Evolutionary conservation across 2,888 invertebrate species (phyloP).

Genomic region (Trichopria drosophilae): DNA sequence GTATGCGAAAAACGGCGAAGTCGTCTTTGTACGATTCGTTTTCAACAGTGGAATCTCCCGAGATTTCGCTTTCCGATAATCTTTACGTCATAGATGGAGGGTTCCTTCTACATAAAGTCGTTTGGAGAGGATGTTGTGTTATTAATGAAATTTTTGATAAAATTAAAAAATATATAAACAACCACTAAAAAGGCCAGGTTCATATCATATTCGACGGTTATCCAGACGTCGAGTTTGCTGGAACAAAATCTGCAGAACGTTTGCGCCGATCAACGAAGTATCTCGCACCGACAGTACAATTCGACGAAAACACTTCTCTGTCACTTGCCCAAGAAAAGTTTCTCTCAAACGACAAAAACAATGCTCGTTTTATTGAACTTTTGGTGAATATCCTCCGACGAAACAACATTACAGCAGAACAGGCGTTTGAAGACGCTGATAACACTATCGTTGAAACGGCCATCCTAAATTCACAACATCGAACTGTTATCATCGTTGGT

Average conservation of each 20-base stretch:
- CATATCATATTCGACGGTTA: slow-evolving; percentile 38
- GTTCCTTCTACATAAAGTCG: slow-evolving; percentile 26
- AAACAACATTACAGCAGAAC: too few relatives aligned
- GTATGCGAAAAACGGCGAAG: slow-evolving; percentile 33
- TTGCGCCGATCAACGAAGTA: slow-evolving; percentile 27
- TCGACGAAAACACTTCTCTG: slow-evolving; percentile 25
- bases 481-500: too few relatives aligned
- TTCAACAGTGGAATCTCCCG: background rate
- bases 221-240: slow-evolving; percentile 21
- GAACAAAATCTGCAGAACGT: slow-evolving; percentile 34
- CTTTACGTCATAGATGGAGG: slow-evolving; percentile 34
- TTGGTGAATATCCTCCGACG: too few relatives aligned
- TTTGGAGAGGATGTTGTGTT: slow-evolving; percentile 27
- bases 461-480: too few relatives aligned
- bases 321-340: slow-evolving; percentile 33
- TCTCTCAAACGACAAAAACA: slow-evolving; percentile 35
- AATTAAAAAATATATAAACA: slow-evolving; percentile 10
- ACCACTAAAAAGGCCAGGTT: slow-evolving; percentile 18
- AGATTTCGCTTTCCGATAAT: background rate
- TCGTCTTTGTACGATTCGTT: slow-evolving; percentile 28
- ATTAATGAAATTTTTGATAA: slow-evolving; percentile 22
- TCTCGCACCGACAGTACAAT: slow-evolving; percentile 30
- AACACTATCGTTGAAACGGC: too few relatives aligned
- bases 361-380: too few relatives aligned
- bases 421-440: too few relatives aligned